Conservation (phyloP, 2,797 vertebrate species). For the Taeniopygia guttata region DNA sequence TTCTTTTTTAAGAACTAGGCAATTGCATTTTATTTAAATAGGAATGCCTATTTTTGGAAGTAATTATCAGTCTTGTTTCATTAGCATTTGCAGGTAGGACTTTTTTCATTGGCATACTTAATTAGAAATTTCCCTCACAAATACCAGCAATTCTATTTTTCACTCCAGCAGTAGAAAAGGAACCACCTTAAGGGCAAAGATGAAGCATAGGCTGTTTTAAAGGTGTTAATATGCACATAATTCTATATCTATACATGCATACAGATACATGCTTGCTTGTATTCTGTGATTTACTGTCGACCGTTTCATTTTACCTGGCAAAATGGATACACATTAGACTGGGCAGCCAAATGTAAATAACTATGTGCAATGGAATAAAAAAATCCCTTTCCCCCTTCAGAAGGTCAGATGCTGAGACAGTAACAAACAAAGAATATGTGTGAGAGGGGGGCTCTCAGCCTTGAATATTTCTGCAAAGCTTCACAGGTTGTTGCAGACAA, state of each 20-base stretch:
- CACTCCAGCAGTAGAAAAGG: background rate
- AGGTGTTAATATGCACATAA: background rate
- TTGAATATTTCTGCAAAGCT: background rate
- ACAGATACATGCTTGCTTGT: background rate
- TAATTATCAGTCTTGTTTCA: slow-evolving; percentile 10
- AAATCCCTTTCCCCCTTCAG: background rate
- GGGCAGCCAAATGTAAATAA: background rate
- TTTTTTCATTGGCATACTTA: background rate
- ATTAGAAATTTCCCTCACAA: background rate
- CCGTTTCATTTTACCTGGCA: background rate
- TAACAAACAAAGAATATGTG: background rate
- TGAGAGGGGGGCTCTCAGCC: background rate
- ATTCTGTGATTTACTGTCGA: background rate
- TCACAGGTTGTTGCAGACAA: background rate
- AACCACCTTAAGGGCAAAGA: background rate
- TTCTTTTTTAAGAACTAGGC: background rate
- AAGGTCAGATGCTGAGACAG: background rate
- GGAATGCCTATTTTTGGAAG: background rate
- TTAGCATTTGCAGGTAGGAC: background rate
- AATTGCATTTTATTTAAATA: slow-evolving; percentile 2
- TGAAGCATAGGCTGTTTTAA: background rate
- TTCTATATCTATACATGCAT: background rate
- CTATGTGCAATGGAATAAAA: background rate
- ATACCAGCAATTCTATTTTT: background rate
- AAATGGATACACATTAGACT: background rate